Evolutionary conservation across 2,113 vertebrate genomes (phyloP).

Genomic region (Cisticola juncidis): DNA sequence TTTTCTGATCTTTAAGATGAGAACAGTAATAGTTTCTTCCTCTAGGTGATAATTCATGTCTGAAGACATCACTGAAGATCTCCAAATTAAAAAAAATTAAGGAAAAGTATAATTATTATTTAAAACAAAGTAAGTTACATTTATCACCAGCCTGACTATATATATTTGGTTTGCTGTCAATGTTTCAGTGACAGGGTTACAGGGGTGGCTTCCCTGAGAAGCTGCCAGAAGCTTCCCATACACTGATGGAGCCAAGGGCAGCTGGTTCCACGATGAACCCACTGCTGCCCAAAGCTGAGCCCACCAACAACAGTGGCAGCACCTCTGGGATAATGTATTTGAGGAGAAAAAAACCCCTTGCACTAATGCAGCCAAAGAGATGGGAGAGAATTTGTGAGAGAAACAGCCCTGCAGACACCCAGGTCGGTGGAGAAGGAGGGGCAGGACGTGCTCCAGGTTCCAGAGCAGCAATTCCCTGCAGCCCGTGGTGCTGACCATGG

Average conservation of each 20-base stretch:
- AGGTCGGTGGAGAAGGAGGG: neutral
- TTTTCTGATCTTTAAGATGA: neutral
- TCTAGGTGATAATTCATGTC: neutral
- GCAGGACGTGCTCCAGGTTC: neutral
- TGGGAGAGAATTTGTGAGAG: neutral
- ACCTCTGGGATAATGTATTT: rapidly evolving
- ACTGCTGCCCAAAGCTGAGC: neutral
- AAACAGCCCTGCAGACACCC: neutral
- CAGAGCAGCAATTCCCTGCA: neutral
- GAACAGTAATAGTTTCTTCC: neutral
- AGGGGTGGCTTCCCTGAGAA: neutral
- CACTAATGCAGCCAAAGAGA: neutral
- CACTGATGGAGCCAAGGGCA: neutral
- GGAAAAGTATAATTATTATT: neutral
- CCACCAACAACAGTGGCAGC: neutral
- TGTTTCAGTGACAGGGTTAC: neutral
- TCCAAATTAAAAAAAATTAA: neutral
- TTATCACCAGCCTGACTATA: neutral
- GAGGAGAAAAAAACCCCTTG: neutral
- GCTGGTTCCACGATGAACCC: neutral
- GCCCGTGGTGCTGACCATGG: rapidly evolving
- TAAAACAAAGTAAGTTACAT: neutral
- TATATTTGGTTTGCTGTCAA: neutral
- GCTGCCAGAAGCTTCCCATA: neutral
- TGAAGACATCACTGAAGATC: neutral